Percentiles rank a stretch among this genome's conserved stretches.
Conservation (phyloP, 30 jellyfish, hydroid and myxozoan species). For the Phacellophora camtschatica region DNA sequence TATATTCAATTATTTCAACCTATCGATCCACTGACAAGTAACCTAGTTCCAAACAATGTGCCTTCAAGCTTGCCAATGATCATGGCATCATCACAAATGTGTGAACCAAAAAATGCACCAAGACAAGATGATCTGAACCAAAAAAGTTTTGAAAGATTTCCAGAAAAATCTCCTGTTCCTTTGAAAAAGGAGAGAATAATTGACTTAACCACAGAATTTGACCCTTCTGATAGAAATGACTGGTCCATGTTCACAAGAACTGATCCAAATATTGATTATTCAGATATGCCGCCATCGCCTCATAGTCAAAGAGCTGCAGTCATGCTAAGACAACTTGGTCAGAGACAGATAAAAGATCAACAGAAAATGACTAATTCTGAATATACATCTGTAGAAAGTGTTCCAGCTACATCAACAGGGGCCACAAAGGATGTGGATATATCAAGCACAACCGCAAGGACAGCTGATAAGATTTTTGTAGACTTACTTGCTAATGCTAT, state of each 20-base stretch:
- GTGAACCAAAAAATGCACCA: no score
- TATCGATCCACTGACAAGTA: no score
- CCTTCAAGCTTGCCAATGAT: no score
- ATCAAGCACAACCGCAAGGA: neutral
- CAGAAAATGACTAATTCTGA: neutral
- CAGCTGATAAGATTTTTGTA: neutral
- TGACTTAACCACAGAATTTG: neutral
- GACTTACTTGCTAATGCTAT: neutral
- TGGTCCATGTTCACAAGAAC: neutral
- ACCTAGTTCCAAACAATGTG: no score
- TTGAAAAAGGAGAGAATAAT: neutral
- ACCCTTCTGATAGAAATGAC: neutral
- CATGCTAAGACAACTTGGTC: neutral
- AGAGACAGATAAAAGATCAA: neutral
- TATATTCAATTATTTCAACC: no score
- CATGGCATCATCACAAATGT: no score
- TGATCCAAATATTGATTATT: neutral
- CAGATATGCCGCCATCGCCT: neutral
- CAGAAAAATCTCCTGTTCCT: neutral
- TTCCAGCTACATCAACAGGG: neutral
- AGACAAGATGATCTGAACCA: no score
- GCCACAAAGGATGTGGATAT: neutral
- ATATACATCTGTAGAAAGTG: neutral
- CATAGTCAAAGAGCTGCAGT: neutral
- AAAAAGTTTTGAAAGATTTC: no score